phyloP scores from a whole-genome alignment of 2,888 invertebrate species.

The Pheosia tremula region DNA sequence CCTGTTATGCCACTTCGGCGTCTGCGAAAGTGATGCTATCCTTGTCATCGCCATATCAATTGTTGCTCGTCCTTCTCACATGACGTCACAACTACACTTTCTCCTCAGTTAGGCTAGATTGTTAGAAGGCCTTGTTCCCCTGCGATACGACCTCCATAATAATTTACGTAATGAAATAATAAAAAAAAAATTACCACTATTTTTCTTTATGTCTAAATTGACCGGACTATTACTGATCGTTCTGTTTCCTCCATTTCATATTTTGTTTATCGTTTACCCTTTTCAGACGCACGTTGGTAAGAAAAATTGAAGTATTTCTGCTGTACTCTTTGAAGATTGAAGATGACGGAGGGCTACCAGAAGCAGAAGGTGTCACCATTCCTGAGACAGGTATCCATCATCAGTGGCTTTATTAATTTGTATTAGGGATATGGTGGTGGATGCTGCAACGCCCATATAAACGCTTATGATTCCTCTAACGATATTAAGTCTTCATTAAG shows the following conservation, averaged over 20 bases:
- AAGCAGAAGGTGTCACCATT: constrained; percentile 57
- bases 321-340: constrained; percentile 5
- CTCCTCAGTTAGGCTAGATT: background rate
- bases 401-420: too few species aligned
- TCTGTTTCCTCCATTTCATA: too few species aligned
- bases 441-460: background rate
- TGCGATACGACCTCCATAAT: background rate
- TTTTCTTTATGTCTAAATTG: too few species aligned
- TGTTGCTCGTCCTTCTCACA: background rate
- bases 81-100: background rate
- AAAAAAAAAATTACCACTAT: too few species aligned
- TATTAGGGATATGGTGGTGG: too few species aligned
- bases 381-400: constrained; percentile 54
- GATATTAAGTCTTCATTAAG: too few species aligned
- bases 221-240: too few species aligned
- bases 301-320: background rate
- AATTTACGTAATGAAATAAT: too few species aligned
- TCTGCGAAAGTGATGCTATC: background rate
- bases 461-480: too few species aligned
- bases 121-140: background rate
- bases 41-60: background rate
- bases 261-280: background rate
- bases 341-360: constrained; percentile 48
- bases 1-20: background rate
- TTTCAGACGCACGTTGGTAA: background rate